Base-by-base conservation (phyloP, 2,113 vertebrate genomes). In the Salvator merianae region DNA sequence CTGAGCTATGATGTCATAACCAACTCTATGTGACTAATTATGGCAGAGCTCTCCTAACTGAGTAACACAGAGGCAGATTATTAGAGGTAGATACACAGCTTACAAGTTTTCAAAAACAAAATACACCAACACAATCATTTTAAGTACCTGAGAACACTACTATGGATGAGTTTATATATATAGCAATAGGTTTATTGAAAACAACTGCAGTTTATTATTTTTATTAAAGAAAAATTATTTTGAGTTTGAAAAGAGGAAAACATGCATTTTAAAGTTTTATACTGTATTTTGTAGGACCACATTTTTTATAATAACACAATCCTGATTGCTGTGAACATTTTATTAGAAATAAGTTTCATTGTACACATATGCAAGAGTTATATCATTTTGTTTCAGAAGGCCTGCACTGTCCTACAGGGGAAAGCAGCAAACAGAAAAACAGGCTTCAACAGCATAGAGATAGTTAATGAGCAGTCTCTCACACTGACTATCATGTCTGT, bases 1-100 rank as follows among this genome's bases (percentile, higher is more conserved):
- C 7, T 78, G 55, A 87, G 81, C 13, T 78, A 28, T 83, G 81
- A 83, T 59, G 43, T 83, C 76, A 79, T 76, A 79, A 87, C 59
- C 69, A 83, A 32, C 59, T 79, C 32, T 87, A 12, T 74, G 68
- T 74, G 32, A 73, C 40, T 34, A 50, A 62, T 55, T 66, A n/a
- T 32, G 43, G 75, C 59, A 73, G 40, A 16, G 34, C 73, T 66
- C 8, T 68, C 75, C 74, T 71, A 62, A 72, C 28, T 34, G 9
- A 79, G 32, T 53, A 79, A 53, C 47, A 36, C 40, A 50, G 5
- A 50, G 47, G n/a, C n/a, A n/a, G 76, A 86, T 24, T 71, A 53
- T 12, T 53, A 10, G 43, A 65, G 77, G 34, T 16, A 30, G 71
- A 34, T 5, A 59, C 16, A 59, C 55, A 77, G 79, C 5, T 72